These are phyloP conservation scores for Achlya flavicornis DNA, from an alignment of 2,888 invertebrate species.

Conservation along the genomic window DNA sequence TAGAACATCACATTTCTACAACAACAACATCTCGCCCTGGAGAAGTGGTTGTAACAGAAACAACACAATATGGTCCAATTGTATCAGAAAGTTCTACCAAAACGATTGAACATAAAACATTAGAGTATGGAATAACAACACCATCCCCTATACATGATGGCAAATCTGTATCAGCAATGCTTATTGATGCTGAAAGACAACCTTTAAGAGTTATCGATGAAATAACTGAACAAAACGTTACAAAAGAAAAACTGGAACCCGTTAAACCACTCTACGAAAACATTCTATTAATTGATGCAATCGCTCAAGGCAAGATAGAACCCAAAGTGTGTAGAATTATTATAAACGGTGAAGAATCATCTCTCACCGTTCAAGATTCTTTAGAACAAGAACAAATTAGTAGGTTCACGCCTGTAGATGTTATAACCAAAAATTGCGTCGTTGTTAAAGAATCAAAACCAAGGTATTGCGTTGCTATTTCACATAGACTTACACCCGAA, in stretches of 20 bases:
- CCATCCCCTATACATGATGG: conserved; percentile 45
- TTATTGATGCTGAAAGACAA: conserved; percentile 77
- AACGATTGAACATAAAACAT: conserved; percentile 41
- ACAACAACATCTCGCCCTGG: conserved; percentile 34
- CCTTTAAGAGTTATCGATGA: conserved; percentile 76
- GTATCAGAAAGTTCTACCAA: conserved; percentile 41
- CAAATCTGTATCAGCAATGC: conserved; percentile 65
- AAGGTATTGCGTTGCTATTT: conserved; percentile 79
- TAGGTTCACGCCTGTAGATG: conserved; percentile 86
- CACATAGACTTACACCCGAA: conserved; percentile 86
- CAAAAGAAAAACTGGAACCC: conserved; percentile 58
- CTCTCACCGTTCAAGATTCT: conserved; percentile 87
- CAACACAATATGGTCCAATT: conserved; percentile 44
- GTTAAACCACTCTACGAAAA: conserved; percentile 70
- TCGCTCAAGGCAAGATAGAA: conserved; percentile 86
- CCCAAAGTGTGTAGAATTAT: conserved; percentile 86
- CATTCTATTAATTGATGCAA: conserved; percentile 85
- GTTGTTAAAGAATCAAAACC: conserved; percentile 83
- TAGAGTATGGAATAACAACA: conserved; percentile 36
- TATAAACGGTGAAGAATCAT: conserved; percentile 84
- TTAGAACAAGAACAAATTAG: conserved; percentile 88
- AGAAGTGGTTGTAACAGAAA: conserved; percentile 41
- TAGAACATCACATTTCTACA: conserved; percentile 31
- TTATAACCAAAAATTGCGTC: conserved; percentile 86
- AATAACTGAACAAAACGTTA: conserved; percentile 76